Base-by-base conservation (phyloP, 2,113 vertebrate species). In the Narcine bancroftii region DNA sequence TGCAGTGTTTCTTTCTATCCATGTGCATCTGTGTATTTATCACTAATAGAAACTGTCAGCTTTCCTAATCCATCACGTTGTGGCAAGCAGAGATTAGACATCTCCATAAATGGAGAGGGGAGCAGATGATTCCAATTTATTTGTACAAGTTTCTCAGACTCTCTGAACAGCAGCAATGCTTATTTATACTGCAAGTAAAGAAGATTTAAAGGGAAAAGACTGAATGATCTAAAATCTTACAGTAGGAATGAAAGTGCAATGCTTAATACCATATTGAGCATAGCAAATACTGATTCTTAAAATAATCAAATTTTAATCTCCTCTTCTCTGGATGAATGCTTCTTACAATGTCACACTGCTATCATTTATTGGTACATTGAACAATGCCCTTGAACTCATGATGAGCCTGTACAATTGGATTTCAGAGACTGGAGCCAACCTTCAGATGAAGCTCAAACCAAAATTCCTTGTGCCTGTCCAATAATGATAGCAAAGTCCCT, bases 1-100 rank as follows among this genome's bases (percentile, higher is more conserved):
- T 60, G 81, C 81, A 36, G 33, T 85, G 33, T 53, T 60, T 56
- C 26, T 50, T 56, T 36, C 81, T 15, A 56, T 85, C 50, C 33
- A 53, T 36, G 50, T 6, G 33, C 11, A 50, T 26, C 50, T 56
- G 11, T 85, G 17, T 85, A 85, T 85, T 85, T 85, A n/a, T 29
- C 50, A 60, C 29, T 85, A 21, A 85, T 7, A 33, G 33, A 60
- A 85, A 85, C 33, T 1, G 50, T 36, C 50, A 56, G 56, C 81
- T 85, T 85, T n/a, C 33, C 33, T 60, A 85, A 85, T 85, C 50
- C 81, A 60, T 85, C 81, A 60, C 56, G 53, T 60, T 53, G 50
- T 85, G 81, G 81, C 33, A 85, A 85, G 81, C 33, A 33, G 81
- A 85, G 50, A 85, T 85, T 56, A 85, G 81, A 13, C 33, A 36